phyloP scores from a whole-genome alignment of 2,888 invertebrate species.

The Agrotis puta region DNA sequence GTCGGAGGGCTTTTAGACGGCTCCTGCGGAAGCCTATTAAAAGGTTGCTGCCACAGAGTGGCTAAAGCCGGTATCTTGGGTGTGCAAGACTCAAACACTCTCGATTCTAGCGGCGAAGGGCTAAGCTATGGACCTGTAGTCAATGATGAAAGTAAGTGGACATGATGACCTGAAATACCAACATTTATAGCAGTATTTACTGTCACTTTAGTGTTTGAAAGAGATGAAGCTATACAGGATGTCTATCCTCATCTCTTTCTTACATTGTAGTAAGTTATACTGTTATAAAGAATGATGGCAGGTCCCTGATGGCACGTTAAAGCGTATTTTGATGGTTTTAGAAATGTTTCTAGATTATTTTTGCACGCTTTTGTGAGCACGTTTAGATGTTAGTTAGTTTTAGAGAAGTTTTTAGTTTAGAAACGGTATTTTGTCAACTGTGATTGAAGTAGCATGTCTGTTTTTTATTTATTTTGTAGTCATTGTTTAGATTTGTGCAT shows the following conservation, averaged over 20 bases:
- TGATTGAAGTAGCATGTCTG: slow-evolving; percentile 44
- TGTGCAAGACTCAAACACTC: slow-evolving; percentile 92
- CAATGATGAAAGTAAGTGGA: slow-evolving; percentile 95
- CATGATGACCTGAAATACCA: slow-evolving; percentile 18
- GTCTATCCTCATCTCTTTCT: not conserved
- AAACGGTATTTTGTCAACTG: slow-evolving; percentile 13
- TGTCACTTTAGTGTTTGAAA: not conserved
- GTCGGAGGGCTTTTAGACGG: slow-evolving; percentile 96
- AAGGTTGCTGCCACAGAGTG: slow-evolving; percentile 96
- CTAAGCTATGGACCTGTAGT: slow-evolving; percentile 94
- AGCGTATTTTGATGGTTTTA: slow-evolving; percentile 69
- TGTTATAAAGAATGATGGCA: not conserved
- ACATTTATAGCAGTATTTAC: not conserved
- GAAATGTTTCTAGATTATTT: slow-evolving; percentile 50
- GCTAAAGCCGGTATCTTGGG: slow-evolving; percentile 92
- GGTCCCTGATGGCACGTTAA: slow-evolving; percentile 65
- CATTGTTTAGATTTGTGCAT: slow-evolving; percentile 46
- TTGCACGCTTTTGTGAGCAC: slow-evolving; percentile 64
- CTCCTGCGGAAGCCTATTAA: slow-evolving; percentile 95
- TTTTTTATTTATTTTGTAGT: slow-evolving; percentile 23
- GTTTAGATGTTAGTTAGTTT: slow-evolving; percentile 32
- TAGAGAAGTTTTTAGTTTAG: slow-evolving; percentile 7
- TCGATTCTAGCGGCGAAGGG: slow-evolving; percentile 92
- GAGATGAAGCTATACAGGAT: not conserved
- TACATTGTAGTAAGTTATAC: not conserved